Conservation (phyloP, 2,113 vertebrate species). For the Apteryx owenii region DNA sequence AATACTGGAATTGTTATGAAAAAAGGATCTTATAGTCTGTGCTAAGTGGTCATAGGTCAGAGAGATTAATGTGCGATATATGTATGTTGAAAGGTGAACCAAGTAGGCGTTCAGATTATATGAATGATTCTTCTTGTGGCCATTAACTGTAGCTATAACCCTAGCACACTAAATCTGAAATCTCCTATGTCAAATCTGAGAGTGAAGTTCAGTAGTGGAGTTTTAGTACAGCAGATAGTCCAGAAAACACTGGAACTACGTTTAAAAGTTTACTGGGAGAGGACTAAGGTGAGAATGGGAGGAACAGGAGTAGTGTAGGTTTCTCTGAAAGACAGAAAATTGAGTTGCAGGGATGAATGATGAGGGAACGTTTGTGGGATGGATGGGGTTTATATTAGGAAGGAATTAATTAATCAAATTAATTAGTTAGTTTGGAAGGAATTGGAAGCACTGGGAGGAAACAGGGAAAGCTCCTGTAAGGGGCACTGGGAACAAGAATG, state of each 20-base stretch:
- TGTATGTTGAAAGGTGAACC: background rate
- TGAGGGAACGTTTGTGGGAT: background rate
- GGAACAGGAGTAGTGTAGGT: no score
- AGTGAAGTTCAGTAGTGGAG: background rate
- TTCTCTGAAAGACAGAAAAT: no score
- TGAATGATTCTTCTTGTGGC: background rate
- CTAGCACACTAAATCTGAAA: background rate
- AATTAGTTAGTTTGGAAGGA: background rate
- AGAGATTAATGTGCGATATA: background rate
- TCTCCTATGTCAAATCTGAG: background rate
- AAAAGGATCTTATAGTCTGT: background rate
- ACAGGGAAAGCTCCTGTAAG: background rate
- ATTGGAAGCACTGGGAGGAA: background rate
- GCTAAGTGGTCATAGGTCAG: background rate
- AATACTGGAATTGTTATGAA: background rate
- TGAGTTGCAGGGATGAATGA: background rate
- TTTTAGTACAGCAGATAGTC: background rate
- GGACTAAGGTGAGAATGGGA: rapidly evolving
- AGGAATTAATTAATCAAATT: no score
- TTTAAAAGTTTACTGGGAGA: background rate
- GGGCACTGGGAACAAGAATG: background rate
- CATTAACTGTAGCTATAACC: background rate
- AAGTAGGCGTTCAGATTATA: no score
- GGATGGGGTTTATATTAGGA: background rate
- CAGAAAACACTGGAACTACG: background rate